A percentile compares a stretch with the other conserved stretches of the same genome.
Evolutionary conservation across 2,888 invertebrate species (phyloP).

Genomic region (Sympetrum striolatum): DNA sequence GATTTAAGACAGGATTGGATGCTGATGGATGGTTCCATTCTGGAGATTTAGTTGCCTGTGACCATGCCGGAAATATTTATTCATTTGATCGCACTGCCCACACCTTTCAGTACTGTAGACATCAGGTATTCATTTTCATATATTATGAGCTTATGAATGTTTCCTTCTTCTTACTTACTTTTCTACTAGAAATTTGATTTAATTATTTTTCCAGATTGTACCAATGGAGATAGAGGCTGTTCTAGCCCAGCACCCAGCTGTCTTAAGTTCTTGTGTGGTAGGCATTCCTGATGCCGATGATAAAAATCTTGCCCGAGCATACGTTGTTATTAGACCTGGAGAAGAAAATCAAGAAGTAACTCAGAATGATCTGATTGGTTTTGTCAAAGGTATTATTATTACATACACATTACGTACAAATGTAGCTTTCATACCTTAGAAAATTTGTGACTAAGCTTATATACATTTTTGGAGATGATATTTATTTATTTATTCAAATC

Average conservation of each 20-base stretch:
- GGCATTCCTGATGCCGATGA: background rate
- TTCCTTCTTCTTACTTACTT: too few relatives aligned
- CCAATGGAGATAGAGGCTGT: slow-evolving; percentile 25
- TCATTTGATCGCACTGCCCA: slow-evolving; percentile 9
- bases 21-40: slow-evolving; percentile 15
- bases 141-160: too few relatives aligned
- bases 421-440: too few relatives aligned
- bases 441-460: background rate
- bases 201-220: background rate
- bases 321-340: slow-evolving; percentile 14
- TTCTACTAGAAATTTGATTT: too few relatives aligned
- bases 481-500: too few relatives aligned
- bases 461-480: too few relatives aligned
- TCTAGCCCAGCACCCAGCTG: background rate
- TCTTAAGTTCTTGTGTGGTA: slow-evolving; percentile 9
- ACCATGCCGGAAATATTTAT: slow-evolving; percentile 12
- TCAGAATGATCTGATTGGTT: background rate
- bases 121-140: background rate
- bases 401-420: background rate
- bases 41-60: slow-evolving; percentile 21
- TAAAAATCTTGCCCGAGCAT: slow-evolving; percentile 4
- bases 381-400: slow-evolving; percentile 33
- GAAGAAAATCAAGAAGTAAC: background rate
- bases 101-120: background rate
- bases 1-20: background rate